These are phyloP conservation scores for Fragum whitleyi DNA, from an alignment of 2,888 invertebrate genomes.

Conservation along the genomic window DNA sequence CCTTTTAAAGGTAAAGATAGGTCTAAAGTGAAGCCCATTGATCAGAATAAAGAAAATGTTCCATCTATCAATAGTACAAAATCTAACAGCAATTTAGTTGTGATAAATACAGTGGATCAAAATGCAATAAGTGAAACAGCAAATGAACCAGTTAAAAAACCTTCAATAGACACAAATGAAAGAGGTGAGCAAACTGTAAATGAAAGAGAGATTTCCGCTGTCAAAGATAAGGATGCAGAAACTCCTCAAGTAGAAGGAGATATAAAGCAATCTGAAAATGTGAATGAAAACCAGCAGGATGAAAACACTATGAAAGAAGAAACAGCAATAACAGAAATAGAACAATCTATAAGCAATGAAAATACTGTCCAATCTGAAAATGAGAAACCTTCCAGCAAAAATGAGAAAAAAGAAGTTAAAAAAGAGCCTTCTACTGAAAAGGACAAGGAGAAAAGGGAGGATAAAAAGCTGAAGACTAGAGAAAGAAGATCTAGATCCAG, in stretches of 20 bases:
- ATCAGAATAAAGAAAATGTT: conserved; percentile 53
- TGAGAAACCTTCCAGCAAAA: background rate
- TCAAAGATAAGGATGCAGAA: background rate
- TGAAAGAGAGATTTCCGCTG: background rate
- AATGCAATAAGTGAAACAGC: background rate
- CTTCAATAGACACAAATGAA: background rate
- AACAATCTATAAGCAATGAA: background rate
- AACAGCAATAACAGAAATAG: background rate
- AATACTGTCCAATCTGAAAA: background rate
- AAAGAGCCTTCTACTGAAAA: conserved; percentile 3
- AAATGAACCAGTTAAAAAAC: background rate
- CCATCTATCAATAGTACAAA: conserved; percentile 16
- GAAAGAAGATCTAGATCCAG: conserved; percentile 35
- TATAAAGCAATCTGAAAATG: background rate
- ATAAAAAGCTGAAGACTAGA: conserved; percentile 21
- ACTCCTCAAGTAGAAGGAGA: background rate
- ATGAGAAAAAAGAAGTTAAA: background rate
- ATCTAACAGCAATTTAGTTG: conserved; percentile 24
- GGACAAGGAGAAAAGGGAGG: conserved; percentile 25
- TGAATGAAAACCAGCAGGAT: background rate
- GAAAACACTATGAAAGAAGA: background rate
- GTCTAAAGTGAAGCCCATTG: conserved; percentile 37
- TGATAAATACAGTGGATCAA: conserved; percentile 18
- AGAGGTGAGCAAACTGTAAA: background rate
- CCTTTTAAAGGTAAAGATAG: conserved; percentile 10